phyloP scores from a whole-genome alignment of 2,113 vertebrate genomes.

The Gambusia holbrooki region DNA sequence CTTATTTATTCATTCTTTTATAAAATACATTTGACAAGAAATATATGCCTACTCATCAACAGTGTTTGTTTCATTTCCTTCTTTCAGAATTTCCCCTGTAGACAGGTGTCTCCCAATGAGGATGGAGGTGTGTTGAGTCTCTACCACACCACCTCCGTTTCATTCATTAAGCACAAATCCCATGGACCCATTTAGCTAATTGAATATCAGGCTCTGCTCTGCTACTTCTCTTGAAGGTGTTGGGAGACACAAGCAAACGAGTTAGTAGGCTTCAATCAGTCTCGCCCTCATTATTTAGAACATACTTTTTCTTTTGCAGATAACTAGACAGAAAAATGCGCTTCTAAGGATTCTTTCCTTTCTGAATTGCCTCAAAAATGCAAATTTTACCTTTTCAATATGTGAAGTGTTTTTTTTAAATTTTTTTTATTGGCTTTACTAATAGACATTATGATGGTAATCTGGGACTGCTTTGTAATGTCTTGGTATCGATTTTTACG shows the following conservation, averaged over 20 bases:
- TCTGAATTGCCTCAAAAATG: not conserved
- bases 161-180: slow-evolving; percentile 53
- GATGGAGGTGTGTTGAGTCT: slow-evolving; percentile 17
- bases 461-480: not conserved
- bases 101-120: slow-evolving; percentile 29
- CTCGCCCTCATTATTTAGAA: slow-evolving; percentile 25
- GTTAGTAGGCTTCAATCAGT: slow-evolving; percentile 31
- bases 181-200: slow-evolving; percentile 68
- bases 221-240: slow-evolving; percentile 34
- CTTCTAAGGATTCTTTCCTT: not conserved
- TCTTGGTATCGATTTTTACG: too few relatives aligned
- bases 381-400: not conserved
- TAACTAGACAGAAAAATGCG: slow-evolving; percentile 2
- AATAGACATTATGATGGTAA: not conserved
- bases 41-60: not conserved
- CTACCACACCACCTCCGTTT: not conserved
- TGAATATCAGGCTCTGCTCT: slow-evolving; percentile 47
- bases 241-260: slow-evolving; percentile 43
- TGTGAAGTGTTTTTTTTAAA: not conserved
- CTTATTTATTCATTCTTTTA: not conserved
- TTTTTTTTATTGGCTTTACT: slow-evolving; percentile 10
- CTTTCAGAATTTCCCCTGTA: not conserved
- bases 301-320: slow-evolving; percentile 1
- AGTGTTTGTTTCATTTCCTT: not conserved
- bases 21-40: not conserved